Percentiles rank a stretch among this genome's conserved stretches.
phyloP scores from a whole-genome alignment of 2,888 invertebrate genomes.

The Dexiosoma caninum region DNA sequence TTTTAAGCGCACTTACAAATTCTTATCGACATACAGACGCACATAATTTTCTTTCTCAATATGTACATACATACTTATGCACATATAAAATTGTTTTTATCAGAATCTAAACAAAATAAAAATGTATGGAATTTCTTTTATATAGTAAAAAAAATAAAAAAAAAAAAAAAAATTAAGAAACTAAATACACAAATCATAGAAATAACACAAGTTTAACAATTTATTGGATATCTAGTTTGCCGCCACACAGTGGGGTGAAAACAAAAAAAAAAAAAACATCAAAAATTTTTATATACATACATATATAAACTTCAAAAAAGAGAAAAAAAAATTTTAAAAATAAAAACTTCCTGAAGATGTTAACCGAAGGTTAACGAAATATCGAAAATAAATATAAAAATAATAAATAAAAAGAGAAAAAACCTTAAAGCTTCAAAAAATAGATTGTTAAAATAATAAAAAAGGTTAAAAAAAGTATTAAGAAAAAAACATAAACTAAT shows the following conservation, averaged over 20 bases:
- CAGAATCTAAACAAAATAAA: conserved; percentile 31
- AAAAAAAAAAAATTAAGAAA: conserved; percentile 3
- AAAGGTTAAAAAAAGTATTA: too few relatives aligned
- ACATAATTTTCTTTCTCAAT: conserved; percentile 19
- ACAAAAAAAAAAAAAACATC: background rate
- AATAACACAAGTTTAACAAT: conserved; percentile 17
- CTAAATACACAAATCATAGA: conserved; percentile 5
- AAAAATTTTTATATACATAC: too few relatives aligned
- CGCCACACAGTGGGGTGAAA: background rate
- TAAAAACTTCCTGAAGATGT: too few relatives aligned
- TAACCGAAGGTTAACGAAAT: too few relatives aligned
- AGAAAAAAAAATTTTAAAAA: too few relatives aligned
- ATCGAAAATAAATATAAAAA: too few relatives aligned
- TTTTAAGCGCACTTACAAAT: background rate
- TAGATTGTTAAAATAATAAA: too few relatives aligned
- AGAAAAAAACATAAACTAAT: too few relatives aligned
- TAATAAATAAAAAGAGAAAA: too few relatives aligned
- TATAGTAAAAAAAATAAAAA: background rate
- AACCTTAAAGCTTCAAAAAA: too few relatives aligned
- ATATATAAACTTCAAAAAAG: too few relatives aligned
- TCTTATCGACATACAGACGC: background rate
- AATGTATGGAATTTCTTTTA: conserved; percentile 20
- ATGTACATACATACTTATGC: too few relatives aligned
- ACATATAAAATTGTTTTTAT: background rate
- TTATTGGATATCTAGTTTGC: conserved; percentile 39